Percentiles rank a stretch among this genome's conserved stretches.
Evolutionary conservation across 1,140 invertebrate genomes (phyloP).

Genomic region (Drosophila kohkoa): DNA sequence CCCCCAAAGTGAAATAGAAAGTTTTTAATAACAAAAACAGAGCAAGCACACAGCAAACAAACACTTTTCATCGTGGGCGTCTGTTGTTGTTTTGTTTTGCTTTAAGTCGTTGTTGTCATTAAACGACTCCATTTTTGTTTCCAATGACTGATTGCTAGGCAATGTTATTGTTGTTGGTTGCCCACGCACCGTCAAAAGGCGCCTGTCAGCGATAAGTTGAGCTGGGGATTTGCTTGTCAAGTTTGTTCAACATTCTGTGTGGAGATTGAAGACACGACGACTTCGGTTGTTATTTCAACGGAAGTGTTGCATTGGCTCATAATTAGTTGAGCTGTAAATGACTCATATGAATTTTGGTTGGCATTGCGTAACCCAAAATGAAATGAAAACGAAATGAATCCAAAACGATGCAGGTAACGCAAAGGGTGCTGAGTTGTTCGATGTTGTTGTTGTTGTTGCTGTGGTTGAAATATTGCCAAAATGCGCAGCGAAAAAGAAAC

Average conservation of each 20-base stretch:
- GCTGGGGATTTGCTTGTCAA: constrained; percentile 6
- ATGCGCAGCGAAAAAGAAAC: constrained; percentile 19
- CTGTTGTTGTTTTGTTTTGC: constrained; percentile 34
- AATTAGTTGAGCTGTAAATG: constrained; percentile 71
- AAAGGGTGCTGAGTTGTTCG: constrained; percentile 8
- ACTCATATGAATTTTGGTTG: constrained; percentile 67
- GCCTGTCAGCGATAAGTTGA: constrained; percentile 39
- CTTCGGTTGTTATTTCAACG: constrained; percentile 33
- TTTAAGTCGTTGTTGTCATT: constrained; percentile 55
- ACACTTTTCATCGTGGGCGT: constrained; percentile 34
- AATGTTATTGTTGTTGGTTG: constrained; percentile 16
- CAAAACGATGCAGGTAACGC: constrained; percentile 26
- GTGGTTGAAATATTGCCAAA: constrained; percentile 33
- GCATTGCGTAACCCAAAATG: constrained; percentile 54
- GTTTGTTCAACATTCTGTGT: constrained; percentile 55
- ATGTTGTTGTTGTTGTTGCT: not conserved
- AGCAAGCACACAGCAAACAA: constrained; percentile 34
- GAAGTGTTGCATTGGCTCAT: constrained; percentile 69
- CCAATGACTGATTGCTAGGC: constrained; percentile 59
- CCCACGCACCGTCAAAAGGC: constrained; percentile 34
- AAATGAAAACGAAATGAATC: constrained; percentile 19
- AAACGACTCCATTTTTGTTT: constrained; percentile 78
- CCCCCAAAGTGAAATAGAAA: constrained; percentile 59
- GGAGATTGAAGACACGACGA: constrained; percentile 21
- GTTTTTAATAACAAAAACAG: constrained; percentile 54